Percentiles rank a stretch among this genome's conserved stretches.
Evolutionary conservation across 2,797 vertebrate species (phyloP).

Genomic region (Enteromius radiatus): DNA sequence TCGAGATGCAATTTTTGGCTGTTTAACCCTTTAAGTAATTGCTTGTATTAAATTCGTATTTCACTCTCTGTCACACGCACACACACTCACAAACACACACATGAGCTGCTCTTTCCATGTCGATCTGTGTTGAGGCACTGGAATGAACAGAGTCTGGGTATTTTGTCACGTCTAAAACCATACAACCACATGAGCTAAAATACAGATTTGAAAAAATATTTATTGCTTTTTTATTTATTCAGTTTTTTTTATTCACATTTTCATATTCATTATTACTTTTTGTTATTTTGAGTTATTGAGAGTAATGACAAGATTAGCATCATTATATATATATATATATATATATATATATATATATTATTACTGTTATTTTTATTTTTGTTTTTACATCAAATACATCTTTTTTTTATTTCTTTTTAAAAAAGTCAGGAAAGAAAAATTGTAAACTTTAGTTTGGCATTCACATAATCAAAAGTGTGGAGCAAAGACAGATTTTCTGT

Average conservation of each 20-base stretch:
- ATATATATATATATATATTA: no score
- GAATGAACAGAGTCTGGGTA: constrained; percentile 88
- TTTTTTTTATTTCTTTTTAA: constrained; percentile 81
- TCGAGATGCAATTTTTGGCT: not conserved
- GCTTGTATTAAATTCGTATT: constrained; percentile 3
- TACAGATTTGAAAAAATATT: constrained; percentile 99
- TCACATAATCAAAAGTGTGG: constrained; percentile 91
- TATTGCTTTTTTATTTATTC: constrained; percentile 91
- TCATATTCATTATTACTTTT: constrained; percentile 72
- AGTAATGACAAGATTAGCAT: constrained; percentile 78
- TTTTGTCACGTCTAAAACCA: constrained; percentile 90
- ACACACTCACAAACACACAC: constrained; percentile 38
- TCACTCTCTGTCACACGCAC: constrained; percentile 62
- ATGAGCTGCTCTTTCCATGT: constrained; percentile 50
- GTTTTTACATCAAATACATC: constrained; percentile 93
- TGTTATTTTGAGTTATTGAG: constrained; percentile 76
- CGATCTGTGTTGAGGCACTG: constrained; percentile 59
- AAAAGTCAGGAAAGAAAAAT: constrained; percentile 93
- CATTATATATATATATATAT: constrained; percentile 56
- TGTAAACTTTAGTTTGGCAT: constrained; percentile 99
- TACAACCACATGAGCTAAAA: constrained; percentile 97
- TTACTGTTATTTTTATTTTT: constrained; percentile 56
- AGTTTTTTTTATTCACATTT: constrained; percentile 73
- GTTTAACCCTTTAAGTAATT: not conserved
- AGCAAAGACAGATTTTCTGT: constrained; percentile 86